Evolutionary conservation across 2,888 invertebrate species (phyloP), one percentile per base, ranked within the genome.

Genomic region (Polyploca ridens): DNA sequence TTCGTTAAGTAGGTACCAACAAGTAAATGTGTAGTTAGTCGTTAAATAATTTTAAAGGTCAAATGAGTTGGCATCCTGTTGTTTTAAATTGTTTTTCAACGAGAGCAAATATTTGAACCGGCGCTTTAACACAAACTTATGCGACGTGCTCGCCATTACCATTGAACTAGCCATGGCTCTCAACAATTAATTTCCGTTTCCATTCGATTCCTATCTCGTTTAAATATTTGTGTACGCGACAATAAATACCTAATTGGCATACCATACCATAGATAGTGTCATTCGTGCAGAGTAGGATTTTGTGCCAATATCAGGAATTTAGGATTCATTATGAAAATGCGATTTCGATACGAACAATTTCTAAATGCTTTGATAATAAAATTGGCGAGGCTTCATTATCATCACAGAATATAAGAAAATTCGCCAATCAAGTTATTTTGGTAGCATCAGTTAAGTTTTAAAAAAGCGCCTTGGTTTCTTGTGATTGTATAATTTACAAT

Each of bases 51-150:
- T 41, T 67, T 54, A 19, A 65, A 74, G 77, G 74, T 73, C 73
- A 63, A 58, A 70, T 69, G 69, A 58, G 66, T 71, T 70, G 73
- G 67, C 72, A 69, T 71, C 71, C 67, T 69, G 69, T 65, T 65
- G 65, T 64, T 60, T 66, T 65, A 67, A 64, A 69, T 63, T 64
- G 19, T 69, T 67, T 69, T 69, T 66, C 69, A 61, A 65, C 66
- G 60, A 65, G 60, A 66, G 64, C 65, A 67, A 76, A 76, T 74
- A 71, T 74, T 74, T 72, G 62, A 63, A 58, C 54, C 62, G 14
- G 58, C 58, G 62, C 27, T 54, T 49, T 6, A 46, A 41, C 16
- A 49, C 49, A 49, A 49, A 49, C 49, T 49, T 49, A 49, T 49
- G 49, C 5, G 49, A 49, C 49, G 54, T 10, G 19, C 16, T 54